Base-by-base conservation (phyloP, 2,797 vertebrate genomes). In the Monodelphis domestica region DNA sequence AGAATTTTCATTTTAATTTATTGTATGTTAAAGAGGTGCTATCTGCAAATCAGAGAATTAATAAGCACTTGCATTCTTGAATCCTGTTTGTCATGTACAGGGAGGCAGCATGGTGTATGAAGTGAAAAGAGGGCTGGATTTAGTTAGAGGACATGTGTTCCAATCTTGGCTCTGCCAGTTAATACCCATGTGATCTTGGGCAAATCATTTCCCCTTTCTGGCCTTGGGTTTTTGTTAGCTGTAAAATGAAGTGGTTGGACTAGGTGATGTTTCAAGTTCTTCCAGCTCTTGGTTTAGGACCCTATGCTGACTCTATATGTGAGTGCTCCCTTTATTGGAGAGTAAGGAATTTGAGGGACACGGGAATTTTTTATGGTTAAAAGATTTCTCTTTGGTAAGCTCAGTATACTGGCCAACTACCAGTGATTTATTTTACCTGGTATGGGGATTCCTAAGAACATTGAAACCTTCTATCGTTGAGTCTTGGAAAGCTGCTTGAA, bases 341-440 rank as follows among this genome's bases (percentile, higher is more conserved):
- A 90, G 92, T 30, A 53, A 91, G 12, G 87, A 92, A 2, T 91
- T 87, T 94, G 87, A 70, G 92, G 93, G 93, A 90, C 28, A n/a
- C 4, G 91, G 70, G 95, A 84, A 24, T 95, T 96, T 95, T 92
- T 70, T 56, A 90, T 89, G 54, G 87, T 59, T 94, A 89, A 94
- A 96, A 93, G 91, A 91, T 95, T 95, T 95, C 54, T 94, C 54
- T 14, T 93, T 94, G 89, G 94, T 54, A 90, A 96, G 38, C 59
- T 90, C 94, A 96, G 52, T 2, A 87, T 95, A 87, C 93, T 57
- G 12, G 50, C 89, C 56, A 30, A 57, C 11, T 30, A 12, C 29
- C 56, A 59, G 17, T 30, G 29, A 12, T 59, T 30, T 59, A 59
- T 29, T 59, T 30, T 59, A 59, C 56, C 56, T 59, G 56, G 56